phyloP scores from a whole-genome alignment of 2,797 vertebrate species.

The Ataeniobius toweri region DNA sequence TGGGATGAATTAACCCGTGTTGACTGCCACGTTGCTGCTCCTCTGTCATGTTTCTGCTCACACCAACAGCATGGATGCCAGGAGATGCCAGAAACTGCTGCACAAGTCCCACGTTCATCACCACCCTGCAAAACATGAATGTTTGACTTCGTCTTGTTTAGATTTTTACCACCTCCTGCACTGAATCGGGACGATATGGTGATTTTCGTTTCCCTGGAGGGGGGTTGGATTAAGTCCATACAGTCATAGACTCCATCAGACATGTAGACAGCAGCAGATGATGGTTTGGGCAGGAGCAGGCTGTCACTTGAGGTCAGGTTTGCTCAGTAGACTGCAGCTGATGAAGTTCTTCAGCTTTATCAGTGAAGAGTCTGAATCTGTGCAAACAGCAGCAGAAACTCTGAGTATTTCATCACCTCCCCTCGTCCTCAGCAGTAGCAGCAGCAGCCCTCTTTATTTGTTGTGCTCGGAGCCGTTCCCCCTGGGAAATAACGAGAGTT shows the following conservation, averaged over 20 bases:
- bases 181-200: not conserved
- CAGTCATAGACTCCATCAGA: no score
- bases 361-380: constrained; percentile 2
- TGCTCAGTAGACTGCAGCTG: no score
- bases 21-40: not conserved
- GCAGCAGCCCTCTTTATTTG: constrained; percentile 5
- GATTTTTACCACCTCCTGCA: not conserved
- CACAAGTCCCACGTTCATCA: not conserved
- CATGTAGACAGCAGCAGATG: not conserved
- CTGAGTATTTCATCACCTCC: not conserved
- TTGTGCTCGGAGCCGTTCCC: not conserved
- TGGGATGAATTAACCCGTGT: constrained; percentile 64
- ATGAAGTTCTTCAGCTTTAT: constrained; percentile 17
- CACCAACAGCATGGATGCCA: not conserved
- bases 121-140: not conserved
- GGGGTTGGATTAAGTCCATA: not conserved
- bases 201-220: not conserved
- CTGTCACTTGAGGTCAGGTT: no score
- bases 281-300: not conserved
- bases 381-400: constrained; percentile 9
- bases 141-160: not conserved
- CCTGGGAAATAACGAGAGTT: not conserved
- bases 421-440: not conserved
- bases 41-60: not conserved
- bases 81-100: not conserved